Evolutionary conservation across 2,888 invertebrate genomes (phyloP).

Genomic region (Melinaea marsaeus): DNA sequence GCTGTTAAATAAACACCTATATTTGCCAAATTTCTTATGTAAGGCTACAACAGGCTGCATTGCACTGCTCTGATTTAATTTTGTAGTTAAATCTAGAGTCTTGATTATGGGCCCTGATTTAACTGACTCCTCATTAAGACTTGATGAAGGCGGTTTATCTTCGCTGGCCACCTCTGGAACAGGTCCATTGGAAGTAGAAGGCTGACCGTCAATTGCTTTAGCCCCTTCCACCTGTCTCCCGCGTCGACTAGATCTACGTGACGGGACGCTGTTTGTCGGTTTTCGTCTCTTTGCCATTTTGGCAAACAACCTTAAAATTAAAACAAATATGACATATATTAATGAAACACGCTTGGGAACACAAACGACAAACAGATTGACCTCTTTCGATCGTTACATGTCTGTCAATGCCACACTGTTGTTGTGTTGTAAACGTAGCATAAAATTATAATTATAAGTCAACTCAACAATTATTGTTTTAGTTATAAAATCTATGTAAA

Average conservation of each 20-base stretch:
- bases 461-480: constrained; percentile 5
- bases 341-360: constrained; percentile 30
- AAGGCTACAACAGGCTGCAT: constrained; percentile 53
- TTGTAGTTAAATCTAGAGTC: constrained; percentile 38
- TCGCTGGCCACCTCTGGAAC: constrained; percentile 32
- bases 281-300: constrained; percentile 71
- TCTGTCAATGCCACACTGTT: constrained; percentile 62
- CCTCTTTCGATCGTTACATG: constrained; percentile 60
- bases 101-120: constrained; percentile 25
- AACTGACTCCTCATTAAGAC: constrained; percentile 26
- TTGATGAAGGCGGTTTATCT: constrained; percentile 35
- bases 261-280: constrained; percentile 52
- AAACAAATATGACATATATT: constrained; percentile 34
- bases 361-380: constrained; percentile 45
- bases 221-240: constrained; percentile 52
- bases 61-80: constrained; percentile 40
- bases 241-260: constrained; percentile 61
- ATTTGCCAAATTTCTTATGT: constrained; percentile 79
- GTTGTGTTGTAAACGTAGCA: constrained; percentile 18
- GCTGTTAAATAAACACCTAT: constrained; percentile 69
- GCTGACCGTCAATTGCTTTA: constrained; percentile 45
- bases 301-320: constrained; percentile 50
- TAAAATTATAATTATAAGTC: constrained; percentile 4
- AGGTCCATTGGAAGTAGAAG: constrained; percentile 43
- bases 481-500: constrained; percentile 8